Base-by-base conservation (phyloP, 2,888 invertebrate species). In the Xestia xanthographa region DNA sequence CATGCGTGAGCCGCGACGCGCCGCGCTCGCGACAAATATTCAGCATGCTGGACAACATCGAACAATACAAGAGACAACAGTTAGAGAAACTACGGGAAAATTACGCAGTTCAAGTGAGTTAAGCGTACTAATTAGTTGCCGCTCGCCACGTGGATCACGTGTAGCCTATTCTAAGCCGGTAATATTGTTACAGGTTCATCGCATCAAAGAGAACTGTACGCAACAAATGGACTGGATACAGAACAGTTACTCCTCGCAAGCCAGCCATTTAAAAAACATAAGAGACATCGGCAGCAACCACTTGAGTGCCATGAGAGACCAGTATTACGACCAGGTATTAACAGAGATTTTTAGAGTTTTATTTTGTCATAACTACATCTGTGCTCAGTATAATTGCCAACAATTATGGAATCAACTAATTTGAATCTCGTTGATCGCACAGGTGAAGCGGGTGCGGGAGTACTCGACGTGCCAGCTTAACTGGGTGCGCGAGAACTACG, bases 171-270 rank as follows among this genome's bases (percentile, higher is more conserved):
- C 62, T 85, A 73, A 85, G 20, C 66, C 20, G 14, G n/a, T 29
- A 56, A 72, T 76, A 73, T 81, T 76, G 72, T 90, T 90, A 62
- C 92, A 98, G 98, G 98, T 99, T 87, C 98, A 98, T 93, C 97
- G 98, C 85, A 99, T 99, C 90, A 98, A 98, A 91, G 99, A 99
- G 91, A 99, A 99, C 92, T 99, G 99, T 93, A 97, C 98, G 43
- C 98, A 98, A 92, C 99, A 99, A 96, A 98, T 99, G 96, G 99
- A 99, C 90, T 98, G 98, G 98, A 98, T 99, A 86, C 98, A 99
- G 91, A 98, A 98, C 92, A 99, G 99, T 92, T 99, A 99, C 93
- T 98, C 98, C 88, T 97, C 98, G 56, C 99, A 99, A 95, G 98
- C 98, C 67, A 98, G 98, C 90, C 98, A 99, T 92, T 97, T 99